Conservation (phyloP, 1,140 invertebrate genomes). For the Conus ventricosus region DNA sequence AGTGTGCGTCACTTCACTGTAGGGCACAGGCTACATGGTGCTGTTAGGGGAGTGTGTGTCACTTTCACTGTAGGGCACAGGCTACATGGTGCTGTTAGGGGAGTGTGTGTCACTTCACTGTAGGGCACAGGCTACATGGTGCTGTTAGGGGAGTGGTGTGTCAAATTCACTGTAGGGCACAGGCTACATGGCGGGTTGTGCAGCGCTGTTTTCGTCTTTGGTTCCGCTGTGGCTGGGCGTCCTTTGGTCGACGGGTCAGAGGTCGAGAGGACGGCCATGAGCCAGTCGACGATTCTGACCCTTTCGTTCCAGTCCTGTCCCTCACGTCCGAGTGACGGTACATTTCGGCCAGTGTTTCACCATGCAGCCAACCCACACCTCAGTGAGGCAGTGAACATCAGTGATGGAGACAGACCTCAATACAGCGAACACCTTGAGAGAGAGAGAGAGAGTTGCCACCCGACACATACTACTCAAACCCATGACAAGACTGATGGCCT, state of each 20-base stretch:
- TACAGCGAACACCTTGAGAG: too few species aligned
- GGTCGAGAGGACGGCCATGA: not conserved
- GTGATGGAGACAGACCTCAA: too few species aligned
- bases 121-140: not conserved
- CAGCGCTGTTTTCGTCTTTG: constrained; percentile 34
- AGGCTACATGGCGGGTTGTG: constrained; percentile 32
- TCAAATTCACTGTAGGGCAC: not conserved
- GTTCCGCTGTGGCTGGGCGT: constrained; percentile 24
- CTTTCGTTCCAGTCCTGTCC: not conserved
- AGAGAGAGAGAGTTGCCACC: too few species aligned
- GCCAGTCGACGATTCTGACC: not conserved
- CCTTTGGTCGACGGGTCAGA: not conserved
- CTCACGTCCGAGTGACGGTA: not conserved
- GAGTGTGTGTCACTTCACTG: too few species aligned
- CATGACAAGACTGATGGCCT: too few species aligned
- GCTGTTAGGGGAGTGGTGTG: too few species aligned
- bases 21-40: too few species aligned
- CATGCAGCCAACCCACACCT: not conserved
- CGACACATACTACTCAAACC: too few species aligned
- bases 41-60: constrained; percentile 19
- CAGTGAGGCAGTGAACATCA: too few species aligned
- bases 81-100: too few species aligned
- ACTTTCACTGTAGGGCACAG: not conserved
- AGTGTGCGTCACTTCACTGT: too few species aligned
- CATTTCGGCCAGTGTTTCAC: not conserved